Percentiles rank a stretch among this genome's conserved stretches.
phyloP scores from a whole-genome alignment of 2,113 vertebrate genomes.

The Periophthalmodon schlosseri region DNA sequence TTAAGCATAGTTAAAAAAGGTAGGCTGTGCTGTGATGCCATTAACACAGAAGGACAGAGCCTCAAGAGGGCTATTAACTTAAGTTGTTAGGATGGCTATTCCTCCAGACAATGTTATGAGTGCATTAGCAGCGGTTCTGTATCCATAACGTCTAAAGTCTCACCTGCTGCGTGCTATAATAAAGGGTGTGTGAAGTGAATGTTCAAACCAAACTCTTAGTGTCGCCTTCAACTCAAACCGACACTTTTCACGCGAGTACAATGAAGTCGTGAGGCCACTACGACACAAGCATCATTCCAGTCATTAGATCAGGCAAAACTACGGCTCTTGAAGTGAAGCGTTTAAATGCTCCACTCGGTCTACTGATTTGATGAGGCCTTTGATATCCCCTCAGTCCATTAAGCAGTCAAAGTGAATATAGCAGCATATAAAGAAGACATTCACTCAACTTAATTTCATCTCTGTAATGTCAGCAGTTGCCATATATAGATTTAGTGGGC shows the following conservation, averaged over 20 bases:
- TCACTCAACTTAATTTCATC: constrained; percentile 49
- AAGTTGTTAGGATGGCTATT: constrained; percentile 51
- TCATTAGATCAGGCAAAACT: constrained; percentile 63
- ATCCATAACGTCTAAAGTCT: constrained; percentile 52
- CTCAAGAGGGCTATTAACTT: constrained; percentile 58
- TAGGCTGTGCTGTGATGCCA: constrained; percentile 35
- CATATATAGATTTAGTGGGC: constrained; percentile 3
- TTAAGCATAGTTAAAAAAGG: constrained; percentile 32
- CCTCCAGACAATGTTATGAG: constrained; percentile 36
- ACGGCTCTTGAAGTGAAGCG: constrained; percentile 51
- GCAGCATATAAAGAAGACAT: constrained; percentile 58
- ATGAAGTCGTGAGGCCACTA: constrained; percentile 54
- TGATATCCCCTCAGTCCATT: constrained; percentile 65
- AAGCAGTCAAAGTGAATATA: constrained; percentile 64
- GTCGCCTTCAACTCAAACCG: constrained; percentile 51
- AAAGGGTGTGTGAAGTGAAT: neutral
- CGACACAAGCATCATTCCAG: constrained; percentile 58
- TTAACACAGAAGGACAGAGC: constrained; percentile 54
- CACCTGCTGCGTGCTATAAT: constrained; percentile 31
- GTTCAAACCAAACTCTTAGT: constrained; percentile 12
- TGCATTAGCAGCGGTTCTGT: constrained; percentile 34
- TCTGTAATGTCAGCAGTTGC: constrained; percentile 38
- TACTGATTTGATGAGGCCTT: constrained; percentile 64
- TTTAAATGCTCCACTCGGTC: constrained; percentile 67
- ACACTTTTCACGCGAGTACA: constrained; percentile 58